phyloP scores from a whole-genome alignment of 2,113 vertebrate genomes.

The Genyomyrus donnyi region DNA sequence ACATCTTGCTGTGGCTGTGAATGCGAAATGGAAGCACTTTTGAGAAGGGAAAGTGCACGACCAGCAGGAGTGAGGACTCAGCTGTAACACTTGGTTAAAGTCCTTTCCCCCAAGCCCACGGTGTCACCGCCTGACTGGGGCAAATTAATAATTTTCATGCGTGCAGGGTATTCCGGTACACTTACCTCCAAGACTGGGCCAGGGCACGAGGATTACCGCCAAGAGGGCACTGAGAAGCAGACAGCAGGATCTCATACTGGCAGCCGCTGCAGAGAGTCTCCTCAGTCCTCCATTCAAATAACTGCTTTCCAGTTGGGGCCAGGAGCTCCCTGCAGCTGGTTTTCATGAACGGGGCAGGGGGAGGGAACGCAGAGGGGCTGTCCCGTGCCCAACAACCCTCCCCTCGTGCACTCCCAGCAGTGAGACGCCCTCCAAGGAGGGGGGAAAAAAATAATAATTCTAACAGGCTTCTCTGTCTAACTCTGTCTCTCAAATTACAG shows the following conservation, averaged over 20 bases:
- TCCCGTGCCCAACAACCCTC: conserved; percentile 10
- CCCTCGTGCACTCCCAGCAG: conserved; percentile 29
- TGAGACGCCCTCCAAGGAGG: conserved; percentile 6
- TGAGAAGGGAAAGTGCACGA: background rate
- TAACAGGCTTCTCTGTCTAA: conserved; percentile 20
- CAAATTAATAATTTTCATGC: background rate
- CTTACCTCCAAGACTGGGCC: conserved; percentile 54
- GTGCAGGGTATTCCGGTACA: conserved; percentile 24
- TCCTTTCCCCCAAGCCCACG: background rate
- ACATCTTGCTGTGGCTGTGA: background rate
- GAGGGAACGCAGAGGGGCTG: conserved; percentile 8
- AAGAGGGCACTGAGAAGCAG: conserved; percentile 35
- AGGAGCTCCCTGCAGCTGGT: conserved; percentile 42
- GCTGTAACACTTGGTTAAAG: background rate
- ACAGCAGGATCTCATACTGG: conserved; percentile 45
- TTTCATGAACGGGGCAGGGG: conserved; percentile 50
- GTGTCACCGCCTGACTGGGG: background rate
- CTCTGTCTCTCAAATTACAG: conserved; percentile 32
- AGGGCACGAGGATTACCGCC: conserved; percentile 45
- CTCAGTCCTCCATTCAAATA: conserved; percentile 53
- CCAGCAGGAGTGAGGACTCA: background rate
- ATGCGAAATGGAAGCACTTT: background rate
- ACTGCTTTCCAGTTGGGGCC: conserved; percentile 56
- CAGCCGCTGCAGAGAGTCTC: conserved; percentile 40
- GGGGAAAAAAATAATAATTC: background rate